Base-by-base conservation (phyloP, 2,888 invertebrate genomes). In the Eilema griseolum region DNA sequence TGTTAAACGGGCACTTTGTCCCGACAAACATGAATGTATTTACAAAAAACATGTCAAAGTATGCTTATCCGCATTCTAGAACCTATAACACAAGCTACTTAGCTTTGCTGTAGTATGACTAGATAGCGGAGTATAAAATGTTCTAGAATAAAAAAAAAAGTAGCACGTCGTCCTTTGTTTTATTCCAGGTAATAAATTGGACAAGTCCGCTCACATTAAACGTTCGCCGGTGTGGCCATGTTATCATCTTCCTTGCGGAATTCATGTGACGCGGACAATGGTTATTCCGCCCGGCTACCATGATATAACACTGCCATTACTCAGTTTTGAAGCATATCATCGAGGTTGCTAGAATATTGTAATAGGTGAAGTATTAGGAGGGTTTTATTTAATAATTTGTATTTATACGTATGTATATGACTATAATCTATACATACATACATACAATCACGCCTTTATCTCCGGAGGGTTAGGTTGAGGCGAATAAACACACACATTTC, bases 201-300 rank as follows among this genome's bases (percentile, higher is more conserved):
- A 1, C 56, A 56, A 68, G 69, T 67, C 72, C 26, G 75, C 81
- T 82, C 59, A 26, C 28, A 26, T 59, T 59, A 59, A 16, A 52
- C 1, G 59, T 61, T 67, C 70, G 66, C 72, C 63, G 73, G 83
- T 80, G 83, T 80, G 73, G 68, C 64, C 70, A 71, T 71, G 73
- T 75, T 81, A 80, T 78, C 83, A 75, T 76, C 83, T 71, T 57
- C 67, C 76, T 72, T 69, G 70, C 71, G 72, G 83, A 85, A 90
- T 90, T 90, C 88, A 89, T 86, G 88, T 83, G 86, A 85, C 84
- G 79, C 82, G 84, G 84, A 87, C 88, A 89, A 86, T 86, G 85
- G 87, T 82, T 87, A 88, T 89, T 85, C 87, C 84, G 83, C 80
- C 77, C 81, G 80, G 78, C 77, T 78, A 80, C 75, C 75, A 78